Evolutionary conservation across 92 coral and sea anemone genomes (phyloP), one percentile per base, ranked within the genome.

Genomic region (Diadumene lineata): DNA sequence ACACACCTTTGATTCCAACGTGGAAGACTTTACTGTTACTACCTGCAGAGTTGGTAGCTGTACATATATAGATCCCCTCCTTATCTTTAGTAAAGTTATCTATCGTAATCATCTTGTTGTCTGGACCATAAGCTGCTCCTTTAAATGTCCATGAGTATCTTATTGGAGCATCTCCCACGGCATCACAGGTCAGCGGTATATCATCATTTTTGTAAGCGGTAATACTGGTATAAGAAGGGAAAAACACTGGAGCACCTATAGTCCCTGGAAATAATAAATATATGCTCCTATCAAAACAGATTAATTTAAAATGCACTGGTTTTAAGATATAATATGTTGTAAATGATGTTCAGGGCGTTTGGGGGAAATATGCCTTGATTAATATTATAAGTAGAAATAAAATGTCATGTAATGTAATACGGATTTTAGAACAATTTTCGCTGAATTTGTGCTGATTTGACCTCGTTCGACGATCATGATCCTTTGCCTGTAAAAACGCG

Each of bases 11-110:
- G 18, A 79, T 70, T 65, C 60, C 58, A 23, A 79, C 33, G 29
- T 69, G 69, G 51, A 68, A 28, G 23, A 62, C 70, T 50, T 70
- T 73, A 25, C 56, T 28, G 32, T 70, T 73, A 11, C 76, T 26
- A 18, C 83, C 83, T 29, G 13, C 34, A 28, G 66, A 48, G 32
- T 79, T 79, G 16, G 77, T 79, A 63, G 74, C 83, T 38, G 32
- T 53, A 61, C 83, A 79, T 19, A 19, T 8, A 19, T 79, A 79
- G 25, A 58, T 19, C 7, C 83, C 83, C 21, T 63, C 34, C 46
- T 60, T 56, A 34, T 60, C 31, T 56, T 44, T 25, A 1, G 50
- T 67, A 29, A 61, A 76, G 4, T 60, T 64, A 0, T 8, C 11
- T 16, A 79, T 55, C 43, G 0, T 33, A 23, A 79, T 63, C 28